Evolutionary conservation across 2,113 vertebrate species (phyloP).

Genomic region (Beaufortia kweichowensis): DNA sequence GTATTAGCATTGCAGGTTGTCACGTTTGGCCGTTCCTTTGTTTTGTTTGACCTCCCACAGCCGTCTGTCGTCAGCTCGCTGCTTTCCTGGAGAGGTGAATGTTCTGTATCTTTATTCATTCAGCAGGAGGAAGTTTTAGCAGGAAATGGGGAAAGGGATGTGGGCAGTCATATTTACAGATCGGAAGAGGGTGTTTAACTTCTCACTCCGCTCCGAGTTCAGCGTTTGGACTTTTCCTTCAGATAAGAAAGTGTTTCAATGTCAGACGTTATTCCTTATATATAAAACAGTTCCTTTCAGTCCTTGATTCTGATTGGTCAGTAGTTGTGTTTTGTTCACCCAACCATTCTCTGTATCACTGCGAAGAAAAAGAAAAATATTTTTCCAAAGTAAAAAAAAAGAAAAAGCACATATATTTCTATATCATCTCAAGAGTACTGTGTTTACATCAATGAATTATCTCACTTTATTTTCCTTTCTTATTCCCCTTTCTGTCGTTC

Average conservation of each 20-base stretch:
- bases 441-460: too few species aligned
- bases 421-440: too few species aligned
- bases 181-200: constrained; percentile 62
- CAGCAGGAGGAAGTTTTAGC: constrained; percentile 63
- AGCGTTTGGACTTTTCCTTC: constrained; percentile 53
- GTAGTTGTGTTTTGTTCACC: too few species aligned
- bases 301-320: too few species aligned
- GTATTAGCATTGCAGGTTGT: constrained; percentile 1
- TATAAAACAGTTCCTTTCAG: too few species aligned
- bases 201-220: constrained; percentile 52
- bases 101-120: constrained; percentile 63
- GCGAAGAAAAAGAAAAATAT: too few species aligned
- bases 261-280: background rate
- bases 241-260: background rate
- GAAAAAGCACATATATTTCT: too few species aligned
- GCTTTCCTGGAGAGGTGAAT: constrained; percentile 50
- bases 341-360: too few species aligned
- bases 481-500: too few species aligned
- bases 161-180: constrained; percentile 57
- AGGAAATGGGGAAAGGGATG: constrained; percentile 61
- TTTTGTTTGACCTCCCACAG: constrained; percentile 53
- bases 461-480: too few species aligned
- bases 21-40: constrained; percentile 45
- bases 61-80: constrained; percentile 47
- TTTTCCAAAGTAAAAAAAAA: too few species aligned